Conservation (phyloP, 2,113 vertebrate species). For the Taxidea taxus region DNA sequence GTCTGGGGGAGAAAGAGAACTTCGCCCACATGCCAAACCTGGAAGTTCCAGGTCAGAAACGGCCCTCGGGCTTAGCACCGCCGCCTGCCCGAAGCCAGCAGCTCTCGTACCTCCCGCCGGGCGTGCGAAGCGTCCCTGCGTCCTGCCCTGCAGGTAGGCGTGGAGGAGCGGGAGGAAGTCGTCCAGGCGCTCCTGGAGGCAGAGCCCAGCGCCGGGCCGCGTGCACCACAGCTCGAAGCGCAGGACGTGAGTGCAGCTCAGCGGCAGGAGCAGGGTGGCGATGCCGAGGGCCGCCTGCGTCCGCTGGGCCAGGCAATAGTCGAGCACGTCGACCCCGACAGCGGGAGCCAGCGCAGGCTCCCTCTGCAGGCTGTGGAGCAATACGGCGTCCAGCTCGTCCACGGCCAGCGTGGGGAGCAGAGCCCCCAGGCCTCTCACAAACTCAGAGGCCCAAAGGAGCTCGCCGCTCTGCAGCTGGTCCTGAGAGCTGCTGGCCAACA, state of each 20-base stretch:
- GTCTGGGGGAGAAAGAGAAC: not conserved
- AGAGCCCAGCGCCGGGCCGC: conserved; percentile 61
- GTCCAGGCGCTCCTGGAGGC: conserved; percentile 75
- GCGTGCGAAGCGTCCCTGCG: conserved; percentile 60
- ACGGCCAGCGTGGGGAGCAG: conserved; percentile 85
- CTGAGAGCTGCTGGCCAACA: conserved; percentile 83
- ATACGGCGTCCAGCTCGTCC: conserved; percentile 83
- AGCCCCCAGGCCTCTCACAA: conserved; percentile 84
- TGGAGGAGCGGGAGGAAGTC: conserved; percentile 85
- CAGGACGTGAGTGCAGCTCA: conserved; percentile 88
- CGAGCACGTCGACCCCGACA: conserved; percentile 82
- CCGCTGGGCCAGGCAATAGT: conserved; percentile 84
- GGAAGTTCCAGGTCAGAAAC: not conserved
- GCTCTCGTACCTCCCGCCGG: conserved; percentile 74
- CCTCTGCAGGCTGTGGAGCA: conserved; percentile 82
- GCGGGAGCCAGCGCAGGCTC: conserved; percentile 83
- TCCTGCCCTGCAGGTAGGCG: conserved; percentile 82
- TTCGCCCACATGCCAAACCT: fast-evolving
- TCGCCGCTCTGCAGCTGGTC: conserved; percentile 60
- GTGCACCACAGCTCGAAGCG: conserved; percentile 93
- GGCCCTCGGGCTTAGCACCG: fast-evolving
- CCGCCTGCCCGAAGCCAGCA: not conserved
- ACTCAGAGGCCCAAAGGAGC: conserved; percentile 81
- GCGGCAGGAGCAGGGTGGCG: conserved; percentile 83
- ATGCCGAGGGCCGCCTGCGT: conserved; percentile 75